Evolutionary conservation across 2,797 vertebrate genomes (phyloP).

Genomic region (Chaetodon trifasciatus): DNA sequence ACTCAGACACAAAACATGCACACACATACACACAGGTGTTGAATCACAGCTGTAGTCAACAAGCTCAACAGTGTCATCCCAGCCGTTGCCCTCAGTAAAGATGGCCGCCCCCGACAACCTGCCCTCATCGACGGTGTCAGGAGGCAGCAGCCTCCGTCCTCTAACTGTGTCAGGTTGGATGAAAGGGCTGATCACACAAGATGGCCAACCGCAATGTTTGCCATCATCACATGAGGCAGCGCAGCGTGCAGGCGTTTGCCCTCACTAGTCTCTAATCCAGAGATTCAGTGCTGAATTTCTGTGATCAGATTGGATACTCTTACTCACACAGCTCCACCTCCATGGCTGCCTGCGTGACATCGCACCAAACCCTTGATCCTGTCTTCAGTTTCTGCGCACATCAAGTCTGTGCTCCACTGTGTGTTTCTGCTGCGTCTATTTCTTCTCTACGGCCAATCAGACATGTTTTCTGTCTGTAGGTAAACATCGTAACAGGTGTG

Average conservation of each 20-base stretch:
- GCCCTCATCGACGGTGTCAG: background rate
- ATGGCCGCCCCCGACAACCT: background rate
- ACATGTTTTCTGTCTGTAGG: too few species aligned
- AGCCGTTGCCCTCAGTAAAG: conserved; percentile 14
- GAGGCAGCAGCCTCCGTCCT: background rate
- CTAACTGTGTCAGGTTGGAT: background rate
- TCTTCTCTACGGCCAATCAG: background rate
- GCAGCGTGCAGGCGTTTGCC: background rate
- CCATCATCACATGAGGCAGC: background rate
- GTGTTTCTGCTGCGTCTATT: background rate
- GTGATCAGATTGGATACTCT: background rate
- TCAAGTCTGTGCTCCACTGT: too few species aligned
- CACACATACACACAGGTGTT: background rate
- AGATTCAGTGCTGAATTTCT: background rate
- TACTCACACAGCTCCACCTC: background rate
- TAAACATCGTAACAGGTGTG: too few species aligned
- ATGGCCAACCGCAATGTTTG: background rate
- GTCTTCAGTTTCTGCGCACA: background rate
- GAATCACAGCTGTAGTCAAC: background rate
- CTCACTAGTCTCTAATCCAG: background rate
- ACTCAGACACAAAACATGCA: background rate
- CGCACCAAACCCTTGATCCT: background rate
- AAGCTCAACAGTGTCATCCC: background rate
- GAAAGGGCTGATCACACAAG: conserved; percentile 16
- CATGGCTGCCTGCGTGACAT: background rate